Base-by-base conservation (phyloP, 2,888 invertebrate species). In the Lysandra coridon region DNA sequence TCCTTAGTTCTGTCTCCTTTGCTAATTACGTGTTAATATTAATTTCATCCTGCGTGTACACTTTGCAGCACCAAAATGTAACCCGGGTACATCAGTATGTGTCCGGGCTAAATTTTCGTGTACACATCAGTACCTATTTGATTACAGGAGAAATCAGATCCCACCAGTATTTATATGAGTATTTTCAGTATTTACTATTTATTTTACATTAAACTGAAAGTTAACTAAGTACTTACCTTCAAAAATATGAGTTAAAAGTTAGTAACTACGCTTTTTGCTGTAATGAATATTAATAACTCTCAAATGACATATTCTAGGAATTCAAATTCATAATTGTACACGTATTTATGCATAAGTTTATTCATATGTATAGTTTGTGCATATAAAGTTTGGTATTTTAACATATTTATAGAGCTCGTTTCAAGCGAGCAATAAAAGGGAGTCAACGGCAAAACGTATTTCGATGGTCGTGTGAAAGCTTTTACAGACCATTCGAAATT, bases 381-480 rank as follows among this genome's bases (percentile, higher is more conserved):
- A 69, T 69, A 14, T 33, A 62, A 23, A 62, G 4, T 69, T 14
- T 37, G 33, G 37, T 37, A 37, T 69, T 75, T 37, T 40, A 40
- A 14, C 23, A 49, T 75, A 30, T 23, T 23, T 23, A 23, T 30
- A 75, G 30, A 74, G 17, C 74, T 23, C 2, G n/a, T 44, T n/a
- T 75, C 49, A 7, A 75, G 53, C 53, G 33, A 57, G 53, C 33
- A 53, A 57, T 57, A 57, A 76, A 76, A 17, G 30, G 76, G 53
- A 57, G 33, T 53, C 53, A 53, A 76, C 53, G 53, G 57, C 57
- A 17, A 30, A 76, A 76, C 33, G 12, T 23, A 53, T 53, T 53
- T 44, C 57, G 53, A 75, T 75, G 14, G 49, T 14, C 10, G 49
- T 23, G 49, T 53, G 33, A 81, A 81, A 79, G 76, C 76, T 64